Base-by-base conservation (phyloP, 1,140 invertebrate genomes). In the Heliconius himera region DNA sequence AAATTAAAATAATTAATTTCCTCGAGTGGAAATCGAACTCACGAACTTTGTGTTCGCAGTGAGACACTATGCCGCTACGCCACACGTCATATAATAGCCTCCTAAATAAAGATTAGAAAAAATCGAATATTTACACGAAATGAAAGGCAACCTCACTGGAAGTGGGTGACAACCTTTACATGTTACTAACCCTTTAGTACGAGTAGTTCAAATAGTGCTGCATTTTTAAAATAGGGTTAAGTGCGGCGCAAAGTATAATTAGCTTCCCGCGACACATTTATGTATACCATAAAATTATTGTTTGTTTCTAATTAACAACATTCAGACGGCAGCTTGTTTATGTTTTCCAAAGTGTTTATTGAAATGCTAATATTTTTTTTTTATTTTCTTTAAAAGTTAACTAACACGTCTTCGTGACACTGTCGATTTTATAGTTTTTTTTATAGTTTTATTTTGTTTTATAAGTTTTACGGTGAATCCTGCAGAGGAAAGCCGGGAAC, bases 161-260 rank as follows among this genome's bases (percentile, higher is more conserved):
- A 70, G 60, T 70, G 60, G 33, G 51, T 41, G 36, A 9, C 26
- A 26, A 70, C 13, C 74, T 33, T 76, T 76, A 49, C 36, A 49
- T 22, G 60, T 46, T 60, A 70, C 38, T 49, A 36, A 76, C 74
- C 74, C 74, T 70, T 70, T 70, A 70, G 38, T 66, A n/a, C 26
- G 66, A 76, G 38, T 49, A 76, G 74, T 76, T 60, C 60, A 70
- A 76, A 70, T 76, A 76, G 74, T 70, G 29, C 56, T 76, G 60
- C 60, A 76, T 76, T 76, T 71, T 76, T 76, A 49, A 76, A 76
- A 76, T 66, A 76, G 56, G 60, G 74, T 70, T 76, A 76, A 76
- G 74, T 76, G 74, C 46, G n/a, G 38, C 18, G 74, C 74, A 70
- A n/a, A 29, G 74, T 18, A 70, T 76, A 76, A 76, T 76, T 70